phyloP scores from a whole-genome alignment of 1,140 invertebrate genomes.

The Oppia nitens region DNA sequence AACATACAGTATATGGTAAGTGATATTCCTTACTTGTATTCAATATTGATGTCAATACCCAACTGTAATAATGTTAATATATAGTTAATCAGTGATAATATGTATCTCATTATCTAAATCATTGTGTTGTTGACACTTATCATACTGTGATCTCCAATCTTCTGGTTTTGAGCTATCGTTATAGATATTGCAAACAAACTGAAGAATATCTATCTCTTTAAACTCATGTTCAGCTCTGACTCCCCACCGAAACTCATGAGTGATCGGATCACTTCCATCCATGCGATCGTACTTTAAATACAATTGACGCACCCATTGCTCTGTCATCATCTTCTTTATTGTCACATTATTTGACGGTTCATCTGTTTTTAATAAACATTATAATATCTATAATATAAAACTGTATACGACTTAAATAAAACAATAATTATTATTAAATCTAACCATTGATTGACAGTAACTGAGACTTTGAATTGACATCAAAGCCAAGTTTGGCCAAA shows the following conservation, averaged over 20 bases:
- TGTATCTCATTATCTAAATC: too few relatives aligned
- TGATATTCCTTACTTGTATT: too few relatives aligned
- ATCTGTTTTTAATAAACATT: not conserved
- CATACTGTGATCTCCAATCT: not conserved
- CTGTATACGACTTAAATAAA: not conserved
- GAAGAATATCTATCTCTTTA: not conserved
- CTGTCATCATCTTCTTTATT: not conserved
- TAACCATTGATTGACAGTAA: not conserved
- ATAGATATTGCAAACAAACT: not conserved
- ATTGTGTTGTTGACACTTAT: too few relatives aligned
- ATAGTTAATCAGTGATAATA: too few relatives aligned
- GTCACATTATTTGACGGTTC: not conserved
- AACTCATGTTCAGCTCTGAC: conserved; percentile 7
- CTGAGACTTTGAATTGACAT: not conserved
- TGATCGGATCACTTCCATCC: not conserved
- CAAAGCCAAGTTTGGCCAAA: not conserved
- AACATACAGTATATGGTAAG: too few relatives aligned
- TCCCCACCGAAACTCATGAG: not conserved
- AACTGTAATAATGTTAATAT: too few relatives aligned
- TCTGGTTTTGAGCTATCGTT: not conserved
- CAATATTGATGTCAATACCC: too few relatives aligned
- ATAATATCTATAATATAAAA: not conserved
- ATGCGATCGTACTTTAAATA: not conserved
- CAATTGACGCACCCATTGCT: not conserved
- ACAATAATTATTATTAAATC: too few relatives aligned